Base-by-base conservation (phyloP, 2,888 invertebrate species). In the Trilocha varians region DNA sequence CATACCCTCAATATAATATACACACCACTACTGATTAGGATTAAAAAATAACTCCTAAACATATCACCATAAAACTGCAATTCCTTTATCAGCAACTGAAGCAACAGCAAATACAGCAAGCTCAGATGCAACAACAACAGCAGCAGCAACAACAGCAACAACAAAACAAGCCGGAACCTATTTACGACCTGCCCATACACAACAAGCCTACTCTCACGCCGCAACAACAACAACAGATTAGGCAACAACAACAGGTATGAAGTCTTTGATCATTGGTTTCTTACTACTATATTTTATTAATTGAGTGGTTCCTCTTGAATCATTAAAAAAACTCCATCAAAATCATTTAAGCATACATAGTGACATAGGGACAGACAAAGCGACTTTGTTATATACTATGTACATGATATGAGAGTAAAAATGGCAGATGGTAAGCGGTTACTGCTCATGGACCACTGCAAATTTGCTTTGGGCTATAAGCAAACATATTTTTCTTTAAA, bases 141-240 rank as follows among this genome's bases (percentile, higher is more conserved):
- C 49, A 47, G 17, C 46, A 47, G 8, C 62, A 60, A 35, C 61
- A 61, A 39, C 49, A 46, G 8, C 65, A 62, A 36, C 65, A 56
- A 47, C 71, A 65, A 36, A 74, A 74, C 57, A 80, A 83, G 43
- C 82, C 82, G 2, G 80, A 82, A 46, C 83, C 83, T 1, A 83
- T 82, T 39, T 82, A 83, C 62, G 83, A 83, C 45, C 52, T 82
- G 53, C 83, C 82, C 13, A 77, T 80, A 56, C 83, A 83, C 61
- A 83, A 80, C 60, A 83, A 78, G 48, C 80, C 80, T 14, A 70
- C 70, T 13, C 52, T 74, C 13, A 75, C 75, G 16, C 70, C 66
- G 17, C 76, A 75, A 37, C 76, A 77, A 38, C 73, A 76, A 16
- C 68, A 69, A 44, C 69, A 70, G 39, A 66, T 71, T 3, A 45